Evolutionary conservation across 2,888 invertebrate species (phyloP).

Genomic region (Kryphioiulus occultus): DNA sequence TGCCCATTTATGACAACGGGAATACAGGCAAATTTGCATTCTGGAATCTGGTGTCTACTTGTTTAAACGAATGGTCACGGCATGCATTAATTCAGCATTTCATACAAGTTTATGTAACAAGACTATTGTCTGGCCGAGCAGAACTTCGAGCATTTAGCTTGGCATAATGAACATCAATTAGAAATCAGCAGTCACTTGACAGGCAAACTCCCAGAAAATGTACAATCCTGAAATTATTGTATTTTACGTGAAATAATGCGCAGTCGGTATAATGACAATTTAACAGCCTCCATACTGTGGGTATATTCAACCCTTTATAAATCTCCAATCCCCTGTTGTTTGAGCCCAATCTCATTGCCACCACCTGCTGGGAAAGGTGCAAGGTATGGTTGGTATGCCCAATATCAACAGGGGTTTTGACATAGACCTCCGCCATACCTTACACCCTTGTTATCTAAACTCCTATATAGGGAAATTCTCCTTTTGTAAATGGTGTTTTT

Average conservation of each 20-base stretch:
- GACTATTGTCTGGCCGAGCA: background rate
- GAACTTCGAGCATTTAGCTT: background rate
- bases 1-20: background rate
- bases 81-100: background rate
- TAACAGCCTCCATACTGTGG: background rate
- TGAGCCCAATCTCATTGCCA: background rate
- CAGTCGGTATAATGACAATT: background rate
- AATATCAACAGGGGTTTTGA: conserved; percentile 35
- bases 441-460: conserved; percentile 16
- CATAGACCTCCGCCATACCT: background rate
- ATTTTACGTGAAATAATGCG: background rate
- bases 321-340: conserved; percentile 13
- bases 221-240: background rate
- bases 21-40: conserved; percentile 13
- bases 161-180: background rate
- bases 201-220: background rate
- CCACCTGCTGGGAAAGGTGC: conserved; percentile 27
- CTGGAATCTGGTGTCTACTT: background rate
- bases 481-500: background rate
- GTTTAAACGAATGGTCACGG: background rate
- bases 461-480: conserved; percentile 1
- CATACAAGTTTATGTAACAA: background rate
- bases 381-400: conserved; percentile 4
- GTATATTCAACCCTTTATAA: conserved; percentile 12
- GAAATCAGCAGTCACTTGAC: background rate